Evolutionary conservation across 2,797 vertebrate species (phyloP), one percentile per base, ranked within the genome.

Genomic region (Jordanella pulchra): DNA sequence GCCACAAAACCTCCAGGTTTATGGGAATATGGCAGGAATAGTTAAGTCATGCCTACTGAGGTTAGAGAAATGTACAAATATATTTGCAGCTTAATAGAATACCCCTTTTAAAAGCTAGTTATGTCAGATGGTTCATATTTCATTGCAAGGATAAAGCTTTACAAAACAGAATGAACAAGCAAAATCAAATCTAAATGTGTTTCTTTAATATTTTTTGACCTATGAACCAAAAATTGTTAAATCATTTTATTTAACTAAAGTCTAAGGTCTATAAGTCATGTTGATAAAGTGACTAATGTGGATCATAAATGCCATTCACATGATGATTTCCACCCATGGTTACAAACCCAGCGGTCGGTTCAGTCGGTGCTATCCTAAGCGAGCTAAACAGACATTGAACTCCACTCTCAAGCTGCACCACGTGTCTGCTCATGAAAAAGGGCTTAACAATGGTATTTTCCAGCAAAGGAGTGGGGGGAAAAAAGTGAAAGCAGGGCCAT

Each of bases 361-460:
- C 63, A 74, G 54, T 71, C 64, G 15, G 27, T 25, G 42, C 51
- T 28, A 55, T 65, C 23, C 68, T 56, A 63, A 78, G 83, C 73
- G 82, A 81, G 77, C 71, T 67, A 82, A 77, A 55, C 72, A 87
- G 84, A 87, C 84, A 82, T 68, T 90, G 81, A 88, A 88, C 76
- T 75, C 70, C 51, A 68, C 72, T 35, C 65, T 83, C 69, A 32
- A 85, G 84, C 76, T 65, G 44, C 71, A 84, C 84, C 78, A 87
- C 81, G 76, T 87, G 87, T 86, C 79, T 35, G 64, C 82, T 77
- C 47, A 44, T 58, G 77, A 75, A 81, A 71, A 84, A 61, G 45
- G 55, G 76, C 77, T 73, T 48, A 85, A 90, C 84, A 91, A 88
- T 85, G 77, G 75, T 18, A 65, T 82, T 86, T 81, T 85, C 81